These are phyloP conservation scores for Mesodorylaimus sp. DNA, from an alignment of 2,888 invertebrate genomes.

Conservation along the genomic window DNA sequence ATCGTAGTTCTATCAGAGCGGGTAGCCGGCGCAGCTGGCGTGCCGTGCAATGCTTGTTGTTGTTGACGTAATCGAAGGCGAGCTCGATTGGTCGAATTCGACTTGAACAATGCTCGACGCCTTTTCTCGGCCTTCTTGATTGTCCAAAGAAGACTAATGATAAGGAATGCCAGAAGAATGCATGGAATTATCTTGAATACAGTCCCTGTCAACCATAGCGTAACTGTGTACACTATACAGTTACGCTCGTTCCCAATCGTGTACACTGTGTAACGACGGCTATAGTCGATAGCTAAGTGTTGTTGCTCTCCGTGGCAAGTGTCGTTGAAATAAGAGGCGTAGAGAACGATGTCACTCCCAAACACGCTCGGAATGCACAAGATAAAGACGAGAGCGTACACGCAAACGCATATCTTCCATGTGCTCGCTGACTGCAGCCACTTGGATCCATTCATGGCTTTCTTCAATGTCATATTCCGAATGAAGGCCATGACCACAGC, in stretches of 20 bases:
- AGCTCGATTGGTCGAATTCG: no score
- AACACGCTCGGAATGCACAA: constrained; percentile 22
- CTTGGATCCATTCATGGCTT: constrained; percentile 18
- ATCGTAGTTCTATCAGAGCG: neutral
- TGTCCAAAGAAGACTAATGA: constrained; percentile 18
- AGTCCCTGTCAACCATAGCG: constrained; percentile 25
- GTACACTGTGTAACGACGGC: no score
- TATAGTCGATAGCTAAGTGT: no score
- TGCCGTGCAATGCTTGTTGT: no score
- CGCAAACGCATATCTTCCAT: constrained; percentile 18
- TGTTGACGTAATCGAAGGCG: no score
- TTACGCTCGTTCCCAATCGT: no score
- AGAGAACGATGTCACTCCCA: constrained; percentile 19
- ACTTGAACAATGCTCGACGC: no score
- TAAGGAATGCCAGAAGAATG: constrained; percentile 19
- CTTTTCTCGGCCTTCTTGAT: constrained; percentile 19
- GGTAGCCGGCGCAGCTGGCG: no score
- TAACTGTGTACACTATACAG: constrained; percentile 22
- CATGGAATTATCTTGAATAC: constrained; percentile 23
- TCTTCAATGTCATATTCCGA: constrained; percentile 22
- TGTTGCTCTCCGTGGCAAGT: constrained; percentile 1
- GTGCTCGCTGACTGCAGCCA: constrained; percentile 23
- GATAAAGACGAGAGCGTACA: constrained; percentile 19
- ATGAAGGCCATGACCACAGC: constrained; percentile 27
- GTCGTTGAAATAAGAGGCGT: neutral